Conservation (phyloP, 2,113 vertebrate species). For the Boleophthalmus pectinirostris region DNA sequence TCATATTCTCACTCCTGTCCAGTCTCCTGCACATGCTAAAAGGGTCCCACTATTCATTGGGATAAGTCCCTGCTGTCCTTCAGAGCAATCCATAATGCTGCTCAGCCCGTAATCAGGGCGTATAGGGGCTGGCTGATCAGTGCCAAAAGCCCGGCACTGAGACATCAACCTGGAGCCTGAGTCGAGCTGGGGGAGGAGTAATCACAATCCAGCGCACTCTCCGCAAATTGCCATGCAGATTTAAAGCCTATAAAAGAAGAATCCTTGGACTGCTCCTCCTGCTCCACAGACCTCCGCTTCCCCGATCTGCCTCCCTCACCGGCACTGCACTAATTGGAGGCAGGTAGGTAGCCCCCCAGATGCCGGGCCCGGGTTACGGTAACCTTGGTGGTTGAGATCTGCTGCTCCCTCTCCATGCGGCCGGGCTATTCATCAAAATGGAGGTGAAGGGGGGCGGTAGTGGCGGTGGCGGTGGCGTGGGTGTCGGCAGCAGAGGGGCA, state of each 20-base stretch:
- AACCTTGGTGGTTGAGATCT: slow-evolving; percentile 79
- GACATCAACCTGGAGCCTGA: slow-evolving; percentile 74
- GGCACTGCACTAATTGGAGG: slow-evolving; percentile 72
- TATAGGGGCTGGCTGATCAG: slow-evolving; percentile 71
- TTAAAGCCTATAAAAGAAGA: slow-evolving; percentile 73
- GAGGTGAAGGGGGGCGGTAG: slow-evolving; percentile 16
- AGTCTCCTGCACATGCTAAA: slow-evolving; percentile 24
- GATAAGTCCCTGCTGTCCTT: slow-evolving; percentile 64
- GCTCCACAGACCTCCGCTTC: slow-evolving; percentile 39
- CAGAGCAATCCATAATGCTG: slow-evolving; percentile 68
- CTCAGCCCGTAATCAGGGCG: slow-evolving; percentile 69
- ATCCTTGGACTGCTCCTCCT: slow-evolving; percentile 59
- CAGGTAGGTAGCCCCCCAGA: slow-evolving; percentile 70
- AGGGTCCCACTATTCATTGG: slow-evolving; percentile 43
- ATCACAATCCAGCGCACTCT: slow-evolving; percentile 66
- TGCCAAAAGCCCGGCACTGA: slow-evolving; percentile 70
- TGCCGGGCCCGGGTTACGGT: slow-evolving; percentile 75
- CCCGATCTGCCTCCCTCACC: slow-evolving; percentile 23
- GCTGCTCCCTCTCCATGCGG: slow-evolving; percentile 73
- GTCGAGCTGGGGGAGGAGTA: slow-evolving; percentile 55
- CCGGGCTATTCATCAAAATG: slow-evolving; percentile 78
- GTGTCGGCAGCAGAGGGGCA: slow-evolving; percentile 61
- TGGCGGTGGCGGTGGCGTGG: slow-evolving; percentile 25
- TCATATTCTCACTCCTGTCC: slow-evolving; percentile 47
- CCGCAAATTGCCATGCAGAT: slow-evolving; percentile 80